Conservation (phyloP, 2,888 invertebrate genomes). For the Andrena fulva region DNA sequence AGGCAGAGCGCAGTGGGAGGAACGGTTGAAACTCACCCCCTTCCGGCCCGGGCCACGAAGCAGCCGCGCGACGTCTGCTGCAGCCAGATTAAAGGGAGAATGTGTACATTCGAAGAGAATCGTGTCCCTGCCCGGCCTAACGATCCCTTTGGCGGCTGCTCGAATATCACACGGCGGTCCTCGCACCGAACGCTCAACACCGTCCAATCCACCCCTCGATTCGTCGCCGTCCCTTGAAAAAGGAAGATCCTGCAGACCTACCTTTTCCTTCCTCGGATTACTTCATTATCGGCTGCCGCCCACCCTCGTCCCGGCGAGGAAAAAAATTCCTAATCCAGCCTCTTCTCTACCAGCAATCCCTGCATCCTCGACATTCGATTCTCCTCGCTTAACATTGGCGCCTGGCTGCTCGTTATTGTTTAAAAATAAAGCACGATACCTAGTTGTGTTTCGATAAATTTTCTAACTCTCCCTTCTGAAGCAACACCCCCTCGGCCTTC, state of each 20-base stretch:
- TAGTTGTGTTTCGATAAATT: background rate
- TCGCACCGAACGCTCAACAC: conserved; percentile 53
- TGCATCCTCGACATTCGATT: conserved; percentile 31
- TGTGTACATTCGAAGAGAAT: conserved; percentile 54
- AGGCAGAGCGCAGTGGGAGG: background rate
- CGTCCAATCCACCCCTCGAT: conserved; percentile 50
- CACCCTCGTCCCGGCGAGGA: conserved; percentile 17
- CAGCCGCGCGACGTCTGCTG: conserved; percentile 57
- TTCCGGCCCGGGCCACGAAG: conserved; percentile 16
- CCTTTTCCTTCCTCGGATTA: conserved; percentile 65
- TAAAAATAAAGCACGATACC: background rate
- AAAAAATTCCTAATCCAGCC: conserved; percentile 33
- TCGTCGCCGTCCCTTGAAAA: conserved; percentile 45
- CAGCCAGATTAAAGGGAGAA: conserved; percentile 72
- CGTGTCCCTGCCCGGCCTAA: conserved; percentile 64
- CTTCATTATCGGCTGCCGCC: conserved; percentile 67
- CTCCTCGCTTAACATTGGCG: background rate
- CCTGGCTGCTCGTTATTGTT: background rate
- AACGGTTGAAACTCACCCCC: conserved; percentile 18
- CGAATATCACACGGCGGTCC: conserved; percentile 64
- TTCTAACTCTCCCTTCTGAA: background rate
- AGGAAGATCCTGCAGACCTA: conserved; percentile 37
- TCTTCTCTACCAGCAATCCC: conserved; percentile 25
- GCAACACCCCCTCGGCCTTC: too few relatives aligned
- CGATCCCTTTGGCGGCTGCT: conserved; percentile 71